phyloP scores from a whole-genome alignment of 2,888 invertebrate species.

The Hoplodrina ambigua region DNA sequence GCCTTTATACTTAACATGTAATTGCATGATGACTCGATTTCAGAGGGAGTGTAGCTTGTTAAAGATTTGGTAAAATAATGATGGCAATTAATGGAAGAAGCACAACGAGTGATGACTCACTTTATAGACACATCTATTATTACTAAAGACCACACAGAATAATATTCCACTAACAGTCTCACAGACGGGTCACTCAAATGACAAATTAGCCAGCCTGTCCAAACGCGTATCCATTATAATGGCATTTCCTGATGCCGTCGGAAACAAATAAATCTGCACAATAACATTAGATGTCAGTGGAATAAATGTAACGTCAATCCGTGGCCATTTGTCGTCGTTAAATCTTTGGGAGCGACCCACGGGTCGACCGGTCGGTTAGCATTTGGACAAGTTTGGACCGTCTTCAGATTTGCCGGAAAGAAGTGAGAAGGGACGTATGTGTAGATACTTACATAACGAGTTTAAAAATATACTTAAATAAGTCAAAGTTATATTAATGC shows the following conservation, averaged over 20 bases:
- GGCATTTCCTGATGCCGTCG: conserved; percentile 83
- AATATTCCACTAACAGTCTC: conserved; percentile 24
- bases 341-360: conserved; percentile 73
- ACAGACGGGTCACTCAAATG: conserved; percentile 56
- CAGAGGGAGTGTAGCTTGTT: neutral
- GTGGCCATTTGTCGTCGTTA: conserved; percentile 85
- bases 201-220: conserved; percentile 75
- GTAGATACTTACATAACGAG: neutral
- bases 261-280: conserved; percentile 87
- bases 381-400: conserved; percentile 7
- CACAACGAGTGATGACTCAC: conserved; percentile 2
- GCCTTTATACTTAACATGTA: no score
- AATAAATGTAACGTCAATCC: conserved; percentile 89
- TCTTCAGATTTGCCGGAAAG: conserved; percentile 15
- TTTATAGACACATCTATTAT: conserved; percentile 12
- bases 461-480: no score
- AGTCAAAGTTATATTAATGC: no score
- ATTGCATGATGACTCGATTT: neutral
- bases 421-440: neutral
- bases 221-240: conserved; percentile 80
- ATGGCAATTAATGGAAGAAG: conserved; percentile 9
- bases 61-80: neutral
- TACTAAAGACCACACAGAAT: conserved; percentile 16
- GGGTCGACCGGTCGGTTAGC: conserved; percentile 21
- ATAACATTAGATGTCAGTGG: conserved; percentile 81